Base-by-base conservation (phyloP, 2,888 invertebrate genomes). In the Yponomeuta evonymella region DNA sequence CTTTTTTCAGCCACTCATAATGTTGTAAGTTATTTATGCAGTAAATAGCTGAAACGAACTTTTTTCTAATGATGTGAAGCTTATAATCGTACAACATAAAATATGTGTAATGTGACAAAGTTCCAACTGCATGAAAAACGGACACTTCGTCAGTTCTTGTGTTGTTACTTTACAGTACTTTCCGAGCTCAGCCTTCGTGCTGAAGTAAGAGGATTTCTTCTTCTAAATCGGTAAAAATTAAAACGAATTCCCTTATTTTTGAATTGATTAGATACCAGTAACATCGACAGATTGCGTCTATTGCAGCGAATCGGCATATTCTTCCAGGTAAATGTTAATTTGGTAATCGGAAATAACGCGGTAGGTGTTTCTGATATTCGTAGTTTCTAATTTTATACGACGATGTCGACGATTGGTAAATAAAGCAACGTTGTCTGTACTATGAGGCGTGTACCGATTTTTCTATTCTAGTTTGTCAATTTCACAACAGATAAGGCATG, bases 161-260 rank as follows among this genome's bases (percentile, higher is more conserved):
- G 29, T 65, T 65, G 65, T 33, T 30, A 65, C 65, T 65, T 65
- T 65, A 65, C 65, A 33, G 30, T 65, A 12, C 29, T 65, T 65
- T 65, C 10, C 5, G 65, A 30, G 65, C 65, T 30, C 29, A 33
- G 65, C 33, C 30, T 65, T 65, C 65, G 65, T 65, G 29, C n/a
- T 65, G 65, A 65, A 33, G 65, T 65, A 33, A 65, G 64, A 64
- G 10, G 30, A 29, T 58, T 58, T 58, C 15, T 58, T 58, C 51
- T 15, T 58, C 12, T 15, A 58, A 15, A 15, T 58, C 12, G 15
- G 15, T 58, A 8, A 58, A 58, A 58, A 58, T 58, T 58, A 58
- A 43, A 43, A 43, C 43, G 43, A 8, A 43, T 43, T 43, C 1
- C 8, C 6, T 8, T 43, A 43, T 8, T 43, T 43, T 43, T 58